Base-by-base conservation (phyloP, 2,113 vertebrate genomes). In the Cebidichthys violaceus region DNA sequence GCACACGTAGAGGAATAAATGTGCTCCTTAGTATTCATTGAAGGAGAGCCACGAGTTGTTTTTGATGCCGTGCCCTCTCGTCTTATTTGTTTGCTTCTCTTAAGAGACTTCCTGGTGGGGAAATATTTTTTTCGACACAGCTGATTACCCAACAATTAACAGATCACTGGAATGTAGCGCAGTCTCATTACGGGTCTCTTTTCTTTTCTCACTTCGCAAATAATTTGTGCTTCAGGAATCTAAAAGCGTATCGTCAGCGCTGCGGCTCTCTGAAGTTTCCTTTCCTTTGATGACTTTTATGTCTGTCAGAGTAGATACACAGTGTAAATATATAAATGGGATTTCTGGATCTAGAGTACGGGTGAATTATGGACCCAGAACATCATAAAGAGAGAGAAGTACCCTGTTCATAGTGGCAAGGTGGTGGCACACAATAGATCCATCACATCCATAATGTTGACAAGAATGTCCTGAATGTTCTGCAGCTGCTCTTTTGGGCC, bases 131-230 rank as follows among this genome's bases (percentile, higher is more conserved):
- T 59, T 52, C 4, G 18, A 67, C 50, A 52, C 62, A 55, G 64
- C 39, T 74, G 73, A 70, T 71, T 71, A 71, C 37, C 5, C 62
- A 60, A 60, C 41, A 61, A 54, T 75, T 57, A 57, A 35, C 22
- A 37, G 55, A 35, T 70, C 39, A 5, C 1, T 59, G 64, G 45
- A 55, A 61, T 39, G 71, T 8, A 15, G 60, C 3, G 0, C 27
- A 55, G 2, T 70, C 27, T 60, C 29, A 41, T 50, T 54, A 37
- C 20, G 1, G 20, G 31, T 70, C 55, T 41, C 13, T 37, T 13
- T 39, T 62, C n/a, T 52, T 66, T n/a, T 35, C 45, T 67, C 1
- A 45, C 62, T 57, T 45, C 55, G 35, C 20, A 37, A 29, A 69
- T 7, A 68, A 75, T 27, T 35, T 61, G 57, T 37, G 2, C 57